These are phyloP conservation scores for Nothoprocta pentlandii DNA, from an alignment of 2,113 vertebrate species.

Conservation along the genomic window DNA sequence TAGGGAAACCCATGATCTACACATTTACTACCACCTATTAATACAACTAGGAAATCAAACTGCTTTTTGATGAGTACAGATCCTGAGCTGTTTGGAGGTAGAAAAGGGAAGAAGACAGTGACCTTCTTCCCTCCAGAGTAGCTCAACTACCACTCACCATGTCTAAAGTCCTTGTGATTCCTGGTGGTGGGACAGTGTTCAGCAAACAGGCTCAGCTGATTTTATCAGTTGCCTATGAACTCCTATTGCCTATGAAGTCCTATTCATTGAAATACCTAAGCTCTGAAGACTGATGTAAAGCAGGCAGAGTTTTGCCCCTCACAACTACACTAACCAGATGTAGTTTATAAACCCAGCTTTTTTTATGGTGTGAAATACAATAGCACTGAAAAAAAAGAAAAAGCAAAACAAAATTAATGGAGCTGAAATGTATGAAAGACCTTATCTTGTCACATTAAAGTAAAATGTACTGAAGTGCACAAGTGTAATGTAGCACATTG, in stretches of 20 bases:
- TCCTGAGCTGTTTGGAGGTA: neutral
- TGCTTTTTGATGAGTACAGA: neutral
- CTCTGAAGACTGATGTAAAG: neutral
- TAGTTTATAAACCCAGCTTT: neutral
- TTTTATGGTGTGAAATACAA: neutral
- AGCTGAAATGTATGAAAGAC: neutral
- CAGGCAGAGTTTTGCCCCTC: neutral
- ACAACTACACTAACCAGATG: neutral
- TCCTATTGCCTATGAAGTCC: neutral
- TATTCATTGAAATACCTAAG: neutral
- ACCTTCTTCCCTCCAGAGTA: neutral
- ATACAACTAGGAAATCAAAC: neutral
- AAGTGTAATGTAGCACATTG: neutral
- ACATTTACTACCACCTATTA: neutral
- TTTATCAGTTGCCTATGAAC: neutral
- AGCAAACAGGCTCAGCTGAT: neutral
- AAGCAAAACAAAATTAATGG: neutral
- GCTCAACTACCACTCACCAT: neutral
- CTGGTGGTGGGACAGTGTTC: rapidly evolving
- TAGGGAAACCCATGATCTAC: neutral
- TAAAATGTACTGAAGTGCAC: neutral
- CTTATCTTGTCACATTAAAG: neutral
- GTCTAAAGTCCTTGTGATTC: neutral
- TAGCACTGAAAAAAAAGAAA: neutral
- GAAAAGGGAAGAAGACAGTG: neutral